These are phyloP conservation scores for Halcyon leucocephala DNA, from an alignment of 2,797 vertebrate genomes.

Conservation along the genomic window DNA sequence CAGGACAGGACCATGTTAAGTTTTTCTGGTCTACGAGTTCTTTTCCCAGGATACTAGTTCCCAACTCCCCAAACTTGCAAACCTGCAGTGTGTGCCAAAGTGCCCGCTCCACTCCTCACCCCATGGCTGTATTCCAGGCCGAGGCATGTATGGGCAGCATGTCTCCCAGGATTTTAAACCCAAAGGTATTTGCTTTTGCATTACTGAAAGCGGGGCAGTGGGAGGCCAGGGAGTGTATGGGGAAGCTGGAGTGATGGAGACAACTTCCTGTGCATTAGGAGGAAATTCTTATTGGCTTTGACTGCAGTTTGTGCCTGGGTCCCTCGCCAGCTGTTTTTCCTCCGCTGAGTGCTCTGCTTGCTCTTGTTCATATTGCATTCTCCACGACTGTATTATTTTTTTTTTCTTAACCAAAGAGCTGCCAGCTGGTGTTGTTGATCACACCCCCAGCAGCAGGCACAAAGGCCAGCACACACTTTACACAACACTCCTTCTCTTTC, in stretches of 20 bases:
- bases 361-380: constrained; percentile 44
- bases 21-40: background rate
- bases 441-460: constrained; percentile 54
- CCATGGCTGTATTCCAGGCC: background rate
- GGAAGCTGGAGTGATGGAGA: background rate
- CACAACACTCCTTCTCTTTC: constrained; percentile 69
- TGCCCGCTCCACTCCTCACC: background rate
- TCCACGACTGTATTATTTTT: constrained; percentile 49
- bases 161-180: background rate
- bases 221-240: background rate
- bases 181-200: background rate
- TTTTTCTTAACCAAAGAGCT: constrained; percentile 70
- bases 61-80: background rate
- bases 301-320: constrained; percentile 38
- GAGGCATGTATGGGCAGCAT: background rate
- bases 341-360: constrained; percentile 43
- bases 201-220: background rate
- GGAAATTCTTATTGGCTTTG: constrained; percentile 48
- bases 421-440: constrained; percentile 75
- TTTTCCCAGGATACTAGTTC: background rate
- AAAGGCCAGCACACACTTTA: constrained; percentile 69
- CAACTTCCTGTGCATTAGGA: constrained; percentile 50
- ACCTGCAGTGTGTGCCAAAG: background rate
- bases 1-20: background rate
- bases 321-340: constrained; percentile 63